phyloP scores from a whole-genome alignment of 2,113 vertebrate species.

The Hippocampus abdominalis region DNA sequence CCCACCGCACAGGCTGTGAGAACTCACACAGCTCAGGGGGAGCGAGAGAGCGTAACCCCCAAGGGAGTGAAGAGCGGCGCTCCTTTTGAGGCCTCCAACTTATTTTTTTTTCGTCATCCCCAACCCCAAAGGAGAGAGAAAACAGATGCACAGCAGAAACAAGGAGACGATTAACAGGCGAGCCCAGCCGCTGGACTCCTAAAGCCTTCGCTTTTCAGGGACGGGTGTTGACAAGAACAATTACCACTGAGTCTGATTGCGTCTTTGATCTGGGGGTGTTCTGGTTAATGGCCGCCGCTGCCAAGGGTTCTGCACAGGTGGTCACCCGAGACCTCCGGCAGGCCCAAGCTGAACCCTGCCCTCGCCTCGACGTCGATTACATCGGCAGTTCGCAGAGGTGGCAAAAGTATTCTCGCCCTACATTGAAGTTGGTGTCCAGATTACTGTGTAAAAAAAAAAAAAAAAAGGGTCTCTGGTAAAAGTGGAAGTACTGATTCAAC shows the following conservation, averaged over 20 bases:
- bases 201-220: conserved; percentile 26
- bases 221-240: conserved; percentile 46
- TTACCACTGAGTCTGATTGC: conserved; percentile 60
- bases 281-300: conserved; percentile 56
- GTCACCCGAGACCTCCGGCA: conserved; percentile 54
- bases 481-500: too few species aligned
- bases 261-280: conserved; percentile 60
- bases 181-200: conserved; percentile 33
- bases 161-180: conserved; percentile 59
- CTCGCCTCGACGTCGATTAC: conserved; percentile 64
- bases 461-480: too few species aligned
- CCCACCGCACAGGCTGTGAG: conserved; percentile 60
- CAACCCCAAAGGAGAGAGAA: conserved; percentile 50
- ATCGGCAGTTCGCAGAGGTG: conserved; percentile 29
- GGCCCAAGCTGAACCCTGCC: conserved; percentile 61
- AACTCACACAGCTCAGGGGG: conserved; percentile 59
- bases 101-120: conserved; percentile 32
- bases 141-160: conserved; percentile 64
- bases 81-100: conserved; percentile 60
- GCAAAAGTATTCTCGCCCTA: neutral
- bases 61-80: conserved; percentile 52
- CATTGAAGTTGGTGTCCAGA: too few species aligned
- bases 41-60: conserved; percentile 57
- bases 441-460: too few species aligned
- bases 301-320: conserved; percentile 54